Conservation (phyloP, 2,113 vertebrate species). For the Laticauda colubrina region DNA sequence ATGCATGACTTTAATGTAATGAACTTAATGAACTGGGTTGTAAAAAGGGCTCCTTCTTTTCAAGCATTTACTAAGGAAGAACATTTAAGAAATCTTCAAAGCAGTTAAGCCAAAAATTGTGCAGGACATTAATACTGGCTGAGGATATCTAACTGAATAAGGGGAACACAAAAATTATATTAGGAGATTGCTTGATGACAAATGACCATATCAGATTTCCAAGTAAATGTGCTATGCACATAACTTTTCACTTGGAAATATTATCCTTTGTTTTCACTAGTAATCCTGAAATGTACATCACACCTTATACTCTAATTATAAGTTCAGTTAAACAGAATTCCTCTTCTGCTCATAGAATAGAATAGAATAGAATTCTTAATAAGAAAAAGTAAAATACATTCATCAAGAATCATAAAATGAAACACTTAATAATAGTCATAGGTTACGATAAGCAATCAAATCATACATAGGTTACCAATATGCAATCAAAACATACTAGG, state of each 20-base stretch:
- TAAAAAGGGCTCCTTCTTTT: conserved; percentile 7
- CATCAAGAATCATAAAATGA: no score
- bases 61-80: not conserved
- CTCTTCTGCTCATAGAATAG: no score
- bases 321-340: not conserved
- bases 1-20: conserved; percentile 17
- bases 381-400: no score
- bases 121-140: not conserved
- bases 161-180: not conserved
- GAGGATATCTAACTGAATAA: not conserved
- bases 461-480: no score
- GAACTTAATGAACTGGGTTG: conserved; percentile 4
- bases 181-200: not conserved
- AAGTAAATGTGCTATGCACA: not conserved
- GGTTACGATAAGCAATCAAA: no score
- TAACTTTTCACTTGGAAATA: not conserved
- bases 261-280: not conserved
- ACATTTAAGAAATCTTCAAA: not conserved
- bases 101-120: conserved; percentile 18
- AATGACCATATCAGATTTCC: not conserved
- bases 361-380: no score
- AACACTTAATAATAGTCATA: no score
- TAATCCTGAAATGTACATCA: not conserved
- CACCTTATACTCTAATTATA: not conserved
- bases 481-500: no score